These are phyloP conservation scores for Benthosema pterotum DNA, from an alignment of 2,797 vertebrate species.

Conservation along the genomic window DNA sequence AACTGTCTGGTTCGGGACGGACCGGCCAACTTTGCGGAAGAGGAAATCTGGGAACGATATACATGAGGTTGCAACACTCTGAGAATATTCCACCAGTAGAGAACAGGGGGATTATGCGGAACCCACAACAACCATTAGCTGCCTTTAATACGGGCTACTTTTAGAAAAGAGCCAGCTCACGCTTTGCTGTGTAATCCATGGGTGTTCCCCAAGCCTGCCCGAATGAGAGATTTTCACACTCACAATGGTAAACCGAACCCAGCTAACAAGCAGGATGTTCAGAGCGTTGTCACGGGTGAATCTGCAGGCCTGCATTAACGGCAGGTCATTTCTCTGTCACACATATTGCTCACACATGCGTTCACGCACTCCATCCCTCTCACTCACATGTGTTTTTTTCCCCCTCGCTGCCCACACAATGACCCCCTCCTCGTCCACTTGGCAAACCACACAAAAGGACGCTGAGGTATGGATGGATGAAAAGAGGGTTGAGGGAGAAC, in stretches of 20 bases:
- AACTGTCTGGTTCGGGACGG: conserved; percentile 37
- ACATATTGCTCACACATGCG: conserved; percentile 17
- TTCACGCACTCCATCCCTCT: conserved; percentile 35
- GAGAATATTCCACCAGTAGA: conserved; percentile 39
- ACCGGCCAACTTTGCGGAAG: conserved; percentile 46
- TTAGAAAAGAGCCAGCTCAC: conserved; percentile 35
- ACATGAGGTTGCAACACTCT: conserved; percentile 35
- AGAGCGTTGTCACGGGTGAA: conserved; percentile 37
- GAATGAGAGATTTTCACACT: conserved; percentile 46
- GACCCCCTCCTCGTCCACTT: conserved; percentile 38
- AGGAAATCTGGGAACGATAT: conserved; percentile 56
- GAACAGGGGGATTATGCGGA: conserved; percentile 40
- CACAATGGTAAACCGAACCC: conserved; percentile 44
- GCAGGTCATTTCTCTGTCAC: too few relatives aligned
- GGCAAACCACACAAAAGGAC: conserved; percentile 46
- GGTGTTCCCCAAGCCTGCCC: conserved; percentile 48
- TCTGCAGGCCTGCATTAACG: too few relatives aligned
- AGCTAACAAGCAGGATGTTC: conserved; percentile 30
- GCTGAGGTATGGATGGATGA: conserved; percentile 37
- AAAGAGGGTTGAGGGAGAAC: conserved; percentile 18
- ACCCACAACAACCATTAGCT: conserved; percentile 47
- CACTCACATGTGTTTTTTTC: conserved; percentile 50
- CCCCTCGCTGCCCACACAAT: conserved; percentile 33
- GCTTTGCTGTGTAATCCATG: conserved; percentile 49
- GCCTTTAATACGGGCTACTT: conserved; percentile 35